Conservation (phyloP, 2,888 invertebrate species). For the Alcis repandata region DNA sequence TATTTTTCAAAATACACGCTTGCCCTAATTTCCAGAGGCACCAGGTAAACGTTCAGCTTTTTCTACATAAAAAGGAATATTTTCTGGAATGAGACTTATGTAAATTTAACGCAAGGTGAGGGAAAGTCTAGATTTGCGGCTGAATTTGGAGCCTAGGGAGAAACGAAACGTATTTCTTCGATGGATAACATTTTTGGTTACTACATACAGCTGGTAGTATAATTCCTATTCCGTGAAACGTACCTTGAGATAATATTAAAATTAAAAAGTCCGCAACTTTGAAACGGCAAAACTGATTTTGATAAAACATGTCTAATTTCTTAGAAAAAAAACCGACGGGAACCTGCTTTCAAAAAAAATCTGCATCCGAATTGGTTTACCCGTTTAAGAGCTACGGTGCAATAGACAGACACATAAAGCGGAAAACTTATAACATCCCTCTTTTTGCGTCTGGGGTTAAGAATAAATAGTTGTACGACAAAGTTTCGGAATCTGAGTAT, state of each 20-base stretch:
- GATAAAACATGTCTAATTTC: too few relatives aligned
- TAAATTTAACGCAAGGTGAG: conserved; percentile 44
- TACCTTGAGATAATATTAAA: not conserved
- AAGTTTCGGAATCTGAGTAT: too few relatives aligned
- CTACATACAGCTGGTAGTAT: conserved; percentile 1
- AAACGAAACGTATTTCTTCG: not conserved
- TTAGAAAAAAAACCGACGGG: too few relatives aligned
- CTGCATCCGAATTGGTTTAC: too few relatives aligned
- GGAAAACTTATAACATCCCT: too few relatives aligned
- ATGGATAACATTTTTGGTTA: not conserved
- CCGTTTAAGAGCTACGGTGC: too few relatives aligned
- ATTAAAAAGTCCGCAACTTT: too few relatives aligned
- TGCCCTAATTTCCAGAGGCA: conserved; percentile 9
- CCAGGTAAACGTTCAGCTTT: conserved; percentile 24
- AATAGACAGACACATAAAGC: too few relatives aligned
- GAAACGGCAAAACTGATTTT: too few relatives aligned
- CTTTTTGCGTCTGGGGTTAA: too few relatives aligned
- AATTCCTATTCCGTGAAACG: not conserved
- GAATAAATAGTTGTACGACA: too few relatives aligned
- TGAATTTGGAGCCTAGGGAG: conserved; percentile 1
- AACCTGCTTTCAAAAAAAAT: too few relatives aligned
- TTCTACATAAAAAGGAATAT: conserved; percentile 23
- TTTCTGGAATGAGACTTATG: conserved; percentile 37
- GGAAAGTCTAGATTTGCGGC: conserved; percentile 29
- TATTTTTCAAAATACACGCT: conserved; percentile 15